phyloP scores from a whole-genome alignment of 2,888 invertebrate species.

The Agrypnus murinus region DNA sequence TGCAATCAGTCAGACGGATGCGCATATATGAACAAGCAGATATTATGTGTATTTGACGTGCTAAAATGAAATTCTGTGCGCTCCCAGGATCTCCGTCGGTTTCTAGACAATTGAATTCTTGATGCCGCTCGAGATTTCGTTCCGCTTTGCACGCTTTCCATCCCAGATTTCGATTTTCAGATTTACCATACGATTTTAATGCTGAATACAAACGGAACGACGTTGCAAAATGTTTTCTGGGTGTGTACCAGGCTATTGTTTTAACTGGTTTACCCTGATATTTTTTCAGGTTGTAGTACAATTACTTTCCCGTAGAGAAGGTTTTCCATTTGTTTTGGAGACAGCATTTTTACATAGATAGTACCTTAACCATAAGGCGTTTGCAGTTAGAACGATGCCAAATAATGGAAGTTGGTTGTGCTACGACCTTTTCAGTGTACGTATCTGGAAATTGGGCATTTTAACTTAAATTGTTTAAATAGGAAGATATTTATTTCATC shows the following conservation, averaged over 20 bases:
- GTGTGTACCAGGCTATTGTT: slow-evolving; percentile 27
- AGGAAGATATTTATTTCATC: no score
- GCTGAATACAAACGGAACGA: slow-evolving; percentile 34
- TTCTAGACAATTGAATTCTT: slow-evolving; percentile 41
- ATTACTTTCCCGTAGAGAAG: no score
- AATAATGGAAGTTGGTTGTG: no score
- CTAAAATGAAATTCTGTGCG: slow-evolving; percentile 38
- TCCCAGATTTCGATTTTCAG: slow-evolving; percentile 42
- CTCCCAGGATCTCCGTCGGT: slow-evolving; percentile 33
- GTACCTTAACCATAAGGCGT: no score
- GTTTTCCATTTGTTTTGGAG: no score
- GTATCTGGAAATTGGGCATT: no score
- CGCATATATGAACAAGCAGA: slow-evolving; percentile 44
- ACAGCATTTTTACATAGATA: no score
- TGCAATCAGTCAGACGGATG: slow-evolving; percentile 43
- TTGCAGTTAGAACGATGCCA: no score
- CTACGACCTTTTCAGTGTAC: no score
- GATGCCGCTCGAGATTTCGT: slow-evolving; percentile 35
- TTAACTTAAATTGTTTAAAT: no score
- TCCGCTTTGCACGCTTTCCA: slow-evolving; percentile 31
- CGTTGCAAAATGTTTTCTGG: slow-evolving; percentile 28
- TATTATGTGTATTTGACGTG: slow-evolving; percentile 47
- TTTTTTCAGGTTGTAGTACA: no score
- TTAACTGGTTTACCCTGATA: slow-evolving; percentile 4
- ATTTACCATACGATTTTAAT: slow-evolving; percentile 41